Evolutionary conservation across 2,888 invertebrate genomes (phyloP), one percentile per base, ranked within the genome.

Genomic region (Orgyia antiqua): DNA sequence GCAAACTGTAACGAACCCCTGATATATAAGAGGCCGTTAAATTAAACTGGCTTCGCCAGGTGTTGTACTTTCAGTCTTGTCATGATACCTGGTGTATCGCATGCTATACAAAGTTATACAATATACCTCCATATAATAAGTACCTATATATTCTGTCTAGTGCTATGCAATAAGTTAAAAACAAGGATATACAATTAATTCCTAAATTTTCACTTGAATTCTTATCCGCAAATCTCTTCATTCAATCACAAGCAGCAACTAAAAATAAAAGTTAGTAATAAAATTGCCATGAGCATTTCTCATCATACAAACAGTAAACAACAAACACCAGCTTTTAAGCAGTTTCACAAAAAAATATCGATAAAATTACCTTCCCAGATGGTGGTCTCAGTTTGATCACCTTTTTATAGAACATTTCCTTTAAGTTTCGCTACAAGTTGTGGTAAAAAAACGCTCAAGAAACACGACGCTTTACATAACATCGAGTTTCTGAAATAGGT

Each of bases 391-490:
- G 24, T n/a, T 29, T 13, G 10, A 13, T 21, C 10, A 24, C 27
- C 18, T 15, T 15, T 15, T 15, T 15, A 15, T 15, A 15, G 15
- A 15, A 15, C 15, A 27, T n/a, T 12, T 8, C n/a, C 11, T 20
- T 26, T 27, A 10, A 8, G 15, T 30, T 10, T 18, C 27, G 27
- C 10, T 20, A 18, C 10, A 29, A 10, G 12, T 15, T 15, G 15
- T 29, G 8, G 1, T 11, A 10, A 5, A 26, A 34, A 31, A 31
- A 31, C 13, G 5, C 21, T 28, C 4, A 13, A 33, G 29, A 43
- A 51, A 47, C 38, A 33, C 26, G 44, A 39, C 30, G 20, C 36
- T 47, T 31, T 40, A 43, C 40, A 44, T 39, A 21, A 40, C 48
- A 44, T 48, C 41, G 20, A 31, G 35, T 27, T 27, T 35, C 24